Evolutionary conservation across 2,888 invertebrate species (phyloP).

Genomic region (Mellilla xanthometata): DNA sequence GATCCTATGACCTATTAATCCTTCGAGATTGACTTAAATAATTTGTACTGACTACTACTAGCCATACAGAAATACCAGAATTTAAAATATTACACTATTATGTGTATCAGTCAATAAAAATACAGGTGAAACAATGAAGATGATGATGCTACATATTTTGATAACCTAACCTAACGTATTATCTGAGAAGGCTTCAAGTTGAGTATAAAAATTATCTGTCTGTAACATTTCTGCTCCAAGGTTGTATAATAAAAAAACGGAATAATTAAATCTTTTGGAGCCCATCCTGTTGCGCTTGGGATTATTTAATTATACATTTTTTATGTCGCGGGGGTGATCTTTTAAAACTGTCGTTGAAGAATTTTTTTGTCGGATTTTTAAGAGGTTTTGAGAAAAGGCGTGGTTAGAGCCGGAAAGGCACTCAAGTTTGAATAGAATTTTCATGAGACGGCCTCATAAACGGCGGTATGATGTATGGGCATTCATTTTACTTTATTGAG

Average conservation of each 20-base stretch:
- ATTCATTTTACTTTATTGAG: conserved; percentile 14
- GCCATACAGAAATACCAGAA: no score
- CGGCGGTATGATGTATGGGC: conserved; percentile 14
- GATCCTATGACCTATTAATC: no score
- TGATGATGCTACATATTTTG: no score
- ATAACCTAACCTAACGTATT: no score
- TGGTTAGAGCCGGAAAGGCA: conserved; percentile 21
- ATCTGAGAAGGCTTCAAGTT: no score
- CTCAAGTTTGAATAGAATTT: conserved; percentile 25
- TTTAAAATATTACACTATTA: no score
- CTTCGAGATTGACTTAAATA: no score
- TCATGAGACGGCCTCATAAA: conserved; percentile 23
- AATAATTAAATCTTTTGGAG: conserved; percentile 46
- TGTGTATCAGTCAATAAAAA: no score
- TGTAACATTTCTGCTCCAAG: no score
- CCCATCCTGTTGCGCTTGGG: conserved; percentile 35
- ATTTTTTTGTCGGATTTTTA: conserved; percentile 24
- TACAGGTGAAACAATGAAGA: no score
- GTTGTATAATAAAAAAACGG: conserved; percentile 37
- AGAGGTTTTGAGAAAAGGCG: conserved; percentile 20
- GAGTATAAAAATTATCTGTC: no score
- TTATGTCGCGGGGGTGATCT: conserved; percentile 32
- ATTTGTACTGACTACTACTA: no score
- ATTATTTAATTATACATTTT: conserved; percentile 40
- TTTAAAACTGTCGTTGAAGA: conserved; percentile 35